Base-by-base conservation (phyloP, 2,888 invertebrate genomes). In the Agrochola lychnidis region DNA sequence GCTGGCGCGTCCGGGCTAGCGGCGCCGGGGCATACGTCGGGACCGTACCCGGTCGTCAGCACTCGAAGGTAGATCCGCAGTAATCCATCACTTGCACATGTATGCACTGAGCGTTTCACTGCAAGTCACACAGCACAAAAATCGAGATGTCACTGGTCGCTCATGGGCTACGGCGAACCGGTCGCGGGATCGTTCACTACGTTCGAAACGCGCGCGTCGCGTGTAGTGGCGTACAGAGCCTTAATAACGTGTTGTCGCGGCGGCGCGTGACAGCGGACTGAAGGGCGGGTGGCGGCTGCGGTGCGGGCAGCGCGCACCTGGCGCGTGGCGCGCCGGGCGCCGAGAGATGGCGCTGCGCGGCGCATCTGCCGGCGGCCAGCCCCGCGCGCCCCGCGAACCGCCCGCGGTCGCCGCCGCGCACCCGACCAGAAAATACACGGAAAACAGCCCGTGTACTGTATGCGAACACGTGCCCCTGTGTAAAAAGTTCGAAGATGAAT, bases 201-300 rank as follows among this genome's bases (percentile, higher is more conserved):
- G 95, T 96, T 96, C 94, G 94, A 95, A 95, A 94, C 94, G 94
- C 96, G 96, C 96, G 96, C 94, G 94, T 94, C 93, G 94, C 94
- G 95, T 95, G 94, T 90, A 90, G 90, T 93, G 92, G 93, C 92
- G 90, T 91, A 90, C 89, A 83, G 81, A 89, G 94, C 94, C 94
- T 93, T 91, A 89, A 88, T 85, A 86, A 94, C 96, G 95, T 96
- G 93, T 91, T 82, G 83, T 93, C 94, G 90, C 92, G 93, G 89
- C 94, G 94, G 94, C 96, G 97, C 95, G 95, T 95, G 96, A 93
- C 94, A 94, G 94, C 95, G 94, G 94, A 96, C 96, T 96, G 97
- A 93, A 79, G 94, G 95, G 95, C 95, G 95, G 94, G 95, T 93
- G 94, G 94, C 91, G 91, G 95, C 88, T 91, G 95, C 94, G 96